Percentiles rank a stretch among this genome's conserved stretches.
These are phyloP conservation scores for Penaeus vannamei DNA, from an alignment of 1,140 invertebrate genomes.

Conservation along the genomic window DNA sequence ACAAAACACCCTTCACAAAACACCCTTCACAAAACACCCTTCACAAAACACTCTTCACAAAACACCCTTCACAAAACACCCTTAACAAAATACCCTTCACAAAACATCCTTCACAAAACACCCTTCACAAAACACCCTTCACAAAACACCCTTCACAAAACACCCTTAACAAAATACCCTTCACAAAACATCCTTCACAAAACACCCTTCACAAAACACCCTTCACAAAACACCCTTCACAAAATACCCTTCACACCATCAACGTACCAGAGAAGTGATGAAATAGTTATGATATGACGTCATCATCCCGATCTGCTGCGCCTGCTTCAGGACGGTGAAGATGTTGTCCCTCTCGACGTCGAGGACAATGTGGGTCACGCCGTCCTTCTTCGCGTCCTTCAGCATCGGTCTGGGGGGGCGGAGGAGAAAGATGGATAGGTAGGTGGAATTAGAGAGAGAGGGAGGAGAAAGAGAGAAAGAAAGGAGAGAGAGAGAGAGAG, in stretches of 20 bases:
- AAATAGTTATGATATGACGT: conserved; percentile 19
- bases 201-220: not conserved
- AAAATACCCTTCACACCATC: not conserved
- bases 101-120: not conserved
- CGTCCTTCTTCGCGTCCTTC: conserved; percentile 15
- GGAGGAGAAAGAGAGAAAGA: not conserved
- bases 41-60: no score
- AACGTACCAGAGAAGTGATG: not conserved
- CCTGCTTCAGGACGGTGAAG: conserved; percentile 14
- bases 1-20: not conserved
- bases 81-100: not conserved
- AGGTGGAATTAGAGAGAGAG: no score
- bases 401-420: not conserved
- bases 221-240: not conserved
- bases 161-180: not conserved
- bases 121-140: not conserved
- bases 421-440: not conserved
- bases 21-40: not conserved
- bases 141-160: not conserved
- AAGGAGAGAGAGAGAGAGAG: conserved; percentile 12
- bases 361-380: not conserved
- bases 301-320: conserved; percentile 23
- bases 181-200: not conserved
- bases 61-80: not conserved
- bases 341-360: conserved; percentile 21